phyloP scores from a whole-genome alignment of 2,113 vertebrate genomes.

The Embiotoca jacksoni region DNA sequence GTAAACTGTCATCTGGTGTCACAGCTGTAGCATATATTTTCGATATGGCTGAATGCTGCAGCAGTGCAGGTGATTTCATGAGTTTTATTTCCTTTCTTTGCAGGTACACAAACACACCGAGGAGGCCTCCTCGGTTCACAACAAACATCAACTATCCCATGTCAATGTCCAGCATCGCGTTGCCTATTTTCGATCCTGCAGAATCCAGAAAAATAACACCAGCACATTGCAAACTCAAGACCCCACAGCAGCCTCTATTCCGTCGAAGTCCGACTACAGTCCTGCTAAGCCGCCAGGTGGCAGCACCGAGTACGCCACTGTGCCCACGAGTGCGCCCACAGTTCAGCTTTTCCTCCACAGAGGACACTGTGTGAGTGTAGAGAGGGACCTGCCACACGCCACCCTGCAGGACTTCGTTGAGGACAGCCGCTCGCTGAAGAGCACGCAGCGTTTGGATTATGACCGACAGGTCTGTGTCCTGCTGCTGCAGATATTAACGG shows the following conservation, averaged over 20 bases:
- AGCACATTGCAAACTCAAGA: neutral
- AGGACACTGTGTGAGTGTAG: slow-evolving; percentile 61
- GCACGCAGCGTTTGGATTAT: slow-evolving; percentile 66
- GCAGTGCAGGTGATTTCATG: neutral
- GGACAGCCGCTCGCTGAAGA: slow-evolving; percentile 46
- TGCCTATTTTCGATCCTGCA: slow-evolving; percentile 59
- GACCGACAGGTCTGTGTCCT: slow-evolving; percentile 82
- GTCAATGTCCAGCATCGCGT: slow-evolving; percentile 82
- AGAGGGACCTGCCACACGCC: slow-evolving; percentile 82
- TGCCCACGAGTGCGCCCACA: neutral
- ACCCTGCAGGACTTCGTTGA: slow-evolving; percentile 84
- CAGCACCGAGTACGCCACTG: slow-evolving; percentile 37
- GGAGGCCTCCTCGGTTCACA: slow-evolving; percentile 18
- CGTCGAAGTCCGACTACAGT: slow-evolving; percentile 10
- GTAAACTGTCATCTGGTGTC: slow-evolving; percentile 47
- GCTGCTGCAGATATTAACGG: slow-evolving; percentile 85
- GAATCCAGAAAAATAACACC: neutral
- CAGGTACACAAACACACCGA: slow-evolving; percentile 64
- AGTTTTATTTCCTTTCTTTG: slow-evolving; percentile 13
- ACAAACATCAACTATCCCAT: slow-evolving; percentile 62
- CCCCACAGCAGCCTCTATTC: neutral
- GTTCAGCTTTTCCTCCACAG: slow-evolving; percentile 57
- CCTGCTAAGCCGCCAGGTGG: slow-evolving; percentile 30
- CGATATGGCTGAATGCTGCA: neutral
- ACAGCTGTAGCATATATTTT: slow-evolving; percentile 10